These are phyloP conservation scores for Hippasteria phrygiana DNA, from an alignment of 53 echinoderm and acorn worm genomes.

Conservation along the genomic window DNA sequence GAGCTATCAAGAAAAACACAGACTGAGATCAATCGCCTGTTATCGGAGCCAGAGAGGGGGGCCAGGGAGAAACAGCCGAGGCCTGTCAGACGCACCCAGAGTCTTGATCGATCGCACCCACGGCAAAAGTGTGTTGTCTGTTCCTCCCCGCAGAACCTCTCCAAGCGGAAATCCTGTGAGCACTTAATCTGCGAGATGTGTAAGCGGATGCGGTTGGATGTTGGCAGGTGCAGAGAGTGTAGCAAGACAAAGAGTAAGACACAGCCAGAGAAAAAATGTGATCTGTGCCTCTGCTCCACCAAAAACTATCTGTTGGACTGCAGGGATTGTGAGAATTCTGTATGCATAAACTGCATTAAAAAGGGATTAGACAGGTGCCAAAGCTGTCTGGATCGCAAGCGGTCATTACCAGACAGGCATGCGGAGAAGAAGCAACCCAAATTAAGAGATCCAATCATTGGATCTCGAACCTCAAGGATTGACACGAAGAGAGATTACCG, in stretches of 20 bases:
- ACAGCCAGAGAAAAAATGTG: slow-evolving; percentile 15
- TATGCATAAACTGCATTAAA: slow-evolving; percentile 10
- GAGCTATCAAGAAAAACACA: slow-evolving; percentile 52
- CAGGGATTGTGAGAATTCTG: neutral
- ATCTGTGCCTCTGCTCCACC: neutral
- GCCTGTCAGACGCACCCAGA: slow-evolving; percentile 48
- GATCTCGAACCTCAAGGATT: slow-evolving; percentile 5
- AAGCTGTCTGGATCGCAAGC: neutral
- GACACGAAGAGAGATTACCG: slow-evolving; percentile 42
- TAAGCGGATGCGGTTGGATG: slow-evolving; percentile 5
- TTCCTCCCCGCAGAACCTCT: slow-evolving; percentile 17
- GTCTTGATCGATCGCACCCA: slow-evolving; percentile 39
- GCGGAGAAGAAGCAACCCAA: slow-evolving; percentile 32
- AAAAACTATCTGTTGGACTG: neutral
- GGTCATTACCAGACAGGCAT: neutral
- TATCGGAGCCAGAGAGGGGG: slow-evolving; percentile 1
- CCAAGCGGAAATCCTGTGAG: slow-evolving; percentile 52
- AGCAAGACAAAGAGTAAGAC: slow-evolving; percentile 25
- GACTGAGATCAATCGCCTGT: slow-evolving; percentile 26
- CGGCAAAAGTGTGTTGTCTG: slow-evolving; percentile 43
- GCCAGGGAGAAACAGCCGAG: slow-evolving; percentile 15
- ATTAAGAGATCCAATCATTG: slow-evolving; percentile 36
- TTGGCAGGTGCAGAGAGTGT: slow-evolving; percentile 47
- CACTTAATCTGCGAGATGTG: slow-evolving; percentile 58
- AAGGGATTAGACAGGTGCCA: slow-evolving; percentile 21